These are phyloP conservation scores for Crypturellus undulatus DNA, from an alignment of 2,113 vertebrate genomes.

Conservation along the genomic window DNA sequence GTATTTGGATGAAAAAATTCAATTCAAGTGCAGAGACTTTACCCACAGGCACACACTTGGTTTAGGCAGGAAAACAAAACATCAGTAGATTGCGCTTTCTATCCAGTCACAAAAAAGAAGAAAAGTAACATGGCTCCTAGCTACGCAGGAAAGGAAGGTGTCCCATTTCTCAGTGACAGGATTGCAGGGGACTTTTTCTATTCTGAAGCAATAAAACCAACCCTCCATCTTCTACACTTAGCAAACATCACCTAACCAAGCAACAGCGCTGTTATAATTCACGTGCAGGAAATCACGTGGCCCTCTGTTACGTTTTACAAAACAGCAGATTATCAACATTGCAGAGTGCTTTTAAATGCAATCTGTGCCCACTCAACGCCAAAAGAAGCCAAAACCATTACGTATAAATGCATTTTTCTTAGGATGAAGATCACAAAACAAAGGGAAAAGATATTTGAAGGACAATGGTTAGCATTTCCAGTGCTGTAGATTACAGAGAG, in stretches of 20 bases:
- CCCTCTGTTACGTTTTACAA: neutral
- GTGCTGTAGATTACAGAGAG: neutral
- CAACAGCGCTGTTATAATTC: neutral
- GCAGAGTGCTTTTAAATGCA: neutral
- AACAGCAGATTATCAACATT: neutral
- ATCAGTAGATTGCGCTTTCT: neutral
- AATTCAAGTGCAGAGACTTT: neutral
- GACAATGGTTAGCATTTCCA: neutral
- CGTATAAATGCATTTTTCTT: conserved; percentile 17
- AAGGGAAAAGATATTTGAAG: neutral
- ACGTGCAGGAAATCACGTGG: neutral
- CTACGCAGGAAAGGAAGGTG: neutral
- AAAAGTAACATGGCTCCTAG: neutral
- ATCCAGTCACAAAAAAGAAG: neutral
- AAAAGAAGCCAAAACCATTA: neutral
- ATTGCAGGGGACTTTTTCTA: neutral
- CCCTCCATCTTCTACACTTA: neutral
- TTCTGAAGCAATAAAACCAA: neutral
- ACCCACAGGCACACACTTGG: neutral
- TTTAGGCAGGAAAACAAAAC: neutral
- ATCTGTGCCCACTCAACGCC: neutral
- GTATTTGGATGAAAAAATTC: neutral
- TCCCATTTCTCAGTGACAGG: neutral
- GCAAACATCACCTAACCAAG: neutral
- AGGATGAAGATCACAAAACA: neutral